A percentile compares a stretch with the other conserved stretches of the same genome.
Evolutionary conservation across 2,888 invertebrate genomes (phyloP).

Genomic region (Eupithecia insigniata): DNA sequence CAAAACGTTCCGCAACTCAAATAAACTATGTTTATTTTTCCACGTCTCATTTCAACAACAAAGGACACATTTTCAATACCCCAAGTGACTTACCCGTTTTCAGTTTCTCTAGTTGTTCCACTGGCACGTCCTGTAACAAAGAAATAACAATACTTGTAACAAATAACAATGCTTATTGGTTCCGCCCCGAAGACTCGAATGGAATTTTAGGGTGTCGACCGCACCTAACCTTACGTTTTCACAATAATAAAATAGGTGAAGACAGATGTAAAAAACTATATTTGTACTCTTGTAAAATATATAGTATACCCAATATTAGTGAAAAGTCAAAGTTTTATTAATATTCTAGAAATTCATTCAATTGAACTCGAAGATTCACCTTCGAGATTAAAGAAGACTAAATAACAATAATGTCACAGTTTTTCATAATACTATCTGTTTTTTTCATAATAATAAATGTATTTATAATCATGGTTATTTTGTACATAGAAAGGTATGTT

Average conservation of each 20-base stretch:
- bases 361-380: no score
- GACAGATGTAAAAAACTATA: no score
- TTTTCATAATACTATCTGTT: neutral
- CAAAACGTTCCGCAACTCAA: neutral
- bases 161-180: neutral
- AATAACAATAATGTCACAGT: neutral
- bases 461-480: neutral
- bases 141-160: constrained; percentile 14
- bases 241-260: no score
- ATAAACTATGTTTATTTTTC: neutral
- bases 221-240: no score
- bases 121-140: constrained; percentile 75
- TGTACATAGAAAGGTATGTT: neutral
- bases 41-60: constrained; percentile 15
- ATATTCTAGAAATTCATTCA: no score
- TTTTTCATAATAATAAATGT: neutral
- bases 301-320: no score
- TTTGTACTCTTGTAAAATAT: no score
- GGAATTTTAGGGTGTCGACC: no score
- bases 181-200: no score
- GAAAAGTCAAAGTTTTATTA: no score
- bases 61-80: constrained; percentile 15
- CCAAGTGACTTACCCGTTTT: constrained; percentile 67
- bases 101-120: constrained; percentile 75
- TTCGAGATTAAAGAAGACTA: no score